Conservation (phyloP, 2,113 vertebrate species). For the Eptesicus fuscus region DNA sequence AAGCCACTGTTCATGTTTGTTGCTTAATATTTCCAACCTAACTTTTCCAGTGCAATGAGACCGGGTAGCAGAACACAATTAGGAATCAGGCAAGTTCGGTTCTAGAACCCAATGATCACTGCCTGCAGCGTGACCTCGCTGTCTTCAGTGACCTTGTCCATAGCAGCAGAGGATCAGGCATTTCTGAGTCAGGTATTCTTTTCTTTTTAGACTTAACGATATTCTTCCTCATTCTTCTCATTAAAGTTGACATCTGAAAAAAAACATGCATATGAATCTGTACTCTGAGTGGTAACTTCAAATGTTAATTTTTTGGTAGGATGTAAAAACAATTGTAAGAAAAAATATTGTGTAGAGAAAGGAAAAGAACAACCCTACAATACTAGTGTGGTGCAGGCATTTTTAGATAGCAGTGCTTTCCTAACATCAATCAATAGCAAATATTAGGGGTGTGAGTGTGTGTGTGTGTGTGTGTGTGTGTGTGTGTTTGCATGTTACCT, state of each 20-base stretch:
- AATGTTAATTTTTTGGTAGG: not conserved
- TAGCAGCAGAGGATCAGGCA: not conserved
- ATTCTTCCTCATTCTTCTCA: not conserved
- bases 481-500: too few species aligned
- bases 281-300: not conserved
- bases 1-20: not conserved
- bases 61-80: not conserved
- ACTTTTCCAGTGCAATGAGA: not conserved
- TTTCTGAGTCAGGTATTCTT: not conserved
- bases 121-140: not conserved
- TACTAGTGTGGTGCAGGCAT: not conserved
- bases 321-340: not conserved
- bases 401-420: not conserved
- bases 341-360: not conserved
- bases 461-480: too few species aligned
- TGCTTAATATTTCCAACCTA: not conserved
- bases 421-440: not conserved
- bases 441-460: too few species aligned
- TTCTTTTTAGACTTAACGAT: not conserved
- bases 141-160: not conserved
- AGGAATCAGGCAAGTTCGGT: not conserved
- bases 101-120: not conserved
- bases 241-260: not conserved
- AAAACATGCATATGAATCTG: not conserved
- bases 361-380: not conserved